Percentiles rank a stretch among this genome's conserved stretches.
Evolutionary conservation across 2,113 vertebrate species (phyloP).

Genomic region (Australoheros scitulus): DNA sequence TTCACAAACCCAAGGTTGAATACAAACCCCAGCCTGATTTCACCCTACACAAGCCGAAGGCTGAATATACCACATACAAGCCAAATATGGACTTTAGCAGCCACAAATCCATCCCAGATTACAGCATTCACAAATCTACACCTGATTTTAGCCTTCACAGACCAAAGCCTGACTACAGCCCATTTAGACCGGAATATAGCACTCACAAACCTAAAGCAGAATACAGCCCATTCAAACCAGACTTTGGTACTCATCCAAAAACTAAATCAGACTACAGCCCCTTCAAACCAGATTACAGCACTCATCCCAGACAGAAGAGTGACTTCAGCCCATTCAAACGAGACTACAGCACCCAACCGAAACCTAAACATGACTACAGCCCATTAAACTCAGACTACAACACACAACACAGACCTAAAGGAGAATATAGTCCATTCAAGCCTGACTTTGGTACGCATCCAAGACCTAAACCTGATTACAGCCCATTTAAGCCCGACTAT

Average conservation of each 20-base stretch:
- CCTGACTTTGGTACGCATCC: conserved; percentile 74
- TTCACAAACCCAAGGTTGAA: conserved; percentile 76
- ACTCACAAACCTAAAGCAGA: conserved; percentile 74
- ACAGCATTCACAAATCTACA: conserved; percentile 75
- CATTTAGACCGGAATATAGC: conserved; percentile 71
- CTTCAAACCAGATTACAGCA: conserved; percentile 77
- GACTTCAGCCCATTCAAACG: conserved; percentile 79
- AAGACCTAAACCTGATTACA: conserved; percentile 74
- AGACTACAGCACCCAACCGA: conserved; percentile 77
- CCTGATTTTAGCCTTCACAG: conserved; percentile 77
- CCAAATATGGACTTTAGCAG: conserved; percentile 76
- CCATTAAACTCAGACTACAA: conserved; percentile 77
- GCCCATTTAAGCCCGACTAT: conserved; percentile 74
- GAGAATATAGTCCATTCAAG: conserved; percentile 78
- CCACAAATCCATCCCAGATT: conserved; percentile 75
- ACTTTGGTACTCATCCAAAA: conserved; percentile 78
- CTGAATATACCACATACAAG: conserved; percentile 79
- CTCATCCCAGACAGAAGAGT: conserved; percentile 74
- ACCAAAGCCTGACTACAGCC: conserved; percentile 76
- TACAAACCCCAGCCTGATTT: conserved; percentile 78
- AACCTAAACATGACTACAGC: conserved; percentile 79
- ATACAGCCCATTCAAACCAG: conserved; percentile 75
- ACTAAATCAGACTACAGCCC: conserved; percentile 76
- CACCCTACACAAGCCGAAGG: conserved; percentile 76
- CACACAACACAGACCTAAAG: conserved; percentile 68